A percentile compares a stretch with the other conserved stretches of the same genome.
Evolutionary conservation across 2,113 vertebrate species (phyloP).

Genomic region (Macrotus californicus): DNA sequence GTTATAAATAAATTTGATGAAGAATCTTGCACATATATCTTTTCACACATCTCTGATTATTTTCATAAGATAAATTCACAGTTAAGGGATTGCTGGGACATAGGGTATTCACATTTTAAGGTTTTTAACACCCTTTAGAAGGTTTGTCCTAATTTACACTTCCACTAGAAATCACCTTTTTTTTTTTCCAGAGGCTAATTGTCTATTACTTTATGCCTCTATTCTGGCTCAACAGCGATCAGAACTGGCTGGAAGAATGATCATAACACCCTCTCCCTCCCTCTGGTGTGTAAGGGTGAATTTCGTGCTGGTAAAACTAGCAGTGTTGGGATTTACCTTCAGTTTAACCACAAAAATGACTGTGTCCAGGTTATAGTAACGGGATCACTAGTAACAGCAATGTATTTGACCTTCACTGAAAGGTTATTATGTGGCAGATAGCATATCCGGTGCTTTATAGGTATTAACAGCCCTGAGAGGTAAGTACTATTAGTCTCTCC

Average conservation of each 20-base stretch:
- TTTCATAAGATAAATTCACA: conserved; percentile 50
- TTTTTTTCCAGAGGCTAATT: conserved; percentile 31
- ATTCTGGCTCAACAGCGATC: not conserved
- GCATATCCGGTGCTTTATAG: not conserved
- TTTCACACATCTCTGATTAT: conserved; percentile 50
- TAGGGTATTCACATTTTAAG: not conserved
- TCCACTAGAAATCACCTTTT: not conserved
- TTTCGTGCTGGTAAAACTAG: not conserved
- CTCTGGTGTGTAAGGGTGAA: not conserved
- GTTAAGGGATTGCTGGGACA: conserved; percentile 2
- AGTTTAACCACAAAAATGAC: not conserved
- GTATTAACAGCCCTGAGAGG: not conserved
- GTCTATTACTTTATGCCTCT: not conserved
- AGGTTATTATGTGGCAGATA: not conserved
- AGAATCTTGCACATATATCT: conserved; percentile 7
- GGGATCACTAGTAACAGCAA: not conserved
- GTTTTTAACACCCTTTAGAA: not conserved
- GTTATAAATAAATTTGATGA: conserved; percentile 50
- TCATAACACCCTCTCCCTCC: not conserved
- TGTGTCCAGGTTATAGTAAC: not conserved
- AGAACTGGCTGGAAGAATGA: not conserved
- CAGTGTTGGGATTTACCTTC: not conserved
- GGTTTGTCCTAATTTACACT: conserved; percentile 33
- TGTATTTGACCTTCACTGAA: not conserved
- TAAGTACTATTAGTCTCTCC: not conserved